Evolutionary conservation across 1,140 invertebrate species (phyloP), one percentile per base, ranked within the genome.

Genomic region (Aricia agestis): DNA sequence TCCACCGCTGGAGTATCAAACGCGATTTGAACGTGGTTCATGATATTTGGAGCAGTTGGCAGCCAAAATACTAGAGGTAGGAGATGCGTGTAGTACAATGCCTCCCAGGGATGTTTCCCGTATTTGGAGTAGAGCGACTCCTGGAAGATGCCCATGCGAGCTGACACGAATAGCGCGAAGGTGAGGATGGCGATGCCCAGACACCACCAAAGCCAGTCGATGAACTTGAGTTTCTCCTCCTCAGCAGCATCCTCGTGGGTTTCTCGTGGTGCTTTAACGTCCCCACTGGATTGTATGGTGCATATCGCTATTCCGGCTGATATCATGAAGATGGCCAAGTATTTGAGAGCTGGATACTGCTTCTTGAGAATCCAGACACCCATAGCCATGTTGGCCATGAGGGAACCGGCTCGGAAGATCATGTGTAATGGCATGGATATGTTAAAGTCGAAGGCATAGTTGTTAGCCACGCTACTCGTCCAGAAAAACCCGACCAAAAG

Each of bases 401-500:
- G 92, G 42, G 98, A 99, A 6, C 98, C 98, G 52, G 98, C 95
- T 93, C 98, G 94, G 86, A 99, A 99, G 85, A 99, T 99, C 96
- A 99, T 99, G 86, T 99, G 98, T 6, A 99, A 92, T 10, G 99
- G 98, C 95, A 99, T 98, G 0, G 98, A 96, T 82, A 99, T 98
- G 83, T 99, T 98, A 82, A 98, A 99, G 84, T 97, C 95, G 79
- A 99, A 97, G 0, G 98, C 98, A 92, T 98, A 98, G 91, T 99
- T 99, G 87, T 99, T 99, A 25, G 96, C 95, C 5, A 99, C 96
- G 89, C 97, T 99, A 4, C 96, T 94, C 3, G 97, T 84, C 87
- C 99, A 99, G 89, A 99, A 99, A 86, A 99, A 95, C 6, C 94
- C 84, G 0, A 99, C 98, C 71, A 99, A 92, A 31, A 95, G 92